Evolutionary conservation across 2,888 invertebrate species (phyloP).

Genomic region (Lepidocyrtinus sp.): DNA sequence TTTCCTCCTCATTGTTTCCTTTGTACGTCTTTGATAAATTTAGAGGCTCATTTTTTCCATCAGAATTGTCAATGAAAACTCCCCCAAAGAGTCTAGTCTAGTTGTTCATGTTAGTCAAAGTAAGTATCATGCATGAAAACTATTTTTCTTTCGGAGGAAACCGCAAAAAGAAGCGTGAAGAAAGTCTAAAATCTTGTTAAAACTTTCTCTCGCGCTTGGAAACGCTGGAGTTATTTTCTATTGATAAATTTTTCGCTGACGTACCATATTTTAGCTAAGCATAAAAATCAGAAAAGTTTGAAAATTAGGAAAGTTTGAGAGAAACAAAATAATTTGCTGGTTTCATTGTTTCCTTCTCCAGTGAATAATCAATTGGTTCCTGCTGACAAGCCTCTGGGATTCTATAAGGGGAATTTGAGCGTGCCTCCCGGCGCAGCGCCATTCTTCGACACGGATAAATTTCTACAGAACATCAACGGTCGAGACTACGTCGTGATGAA

Average conservation of each 20-base stretch:
- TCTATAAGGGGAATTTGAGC: conserved; percentile 69
- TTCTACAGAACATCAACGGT: conserved; percentile 70
- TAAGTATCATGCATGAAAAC: neutral
- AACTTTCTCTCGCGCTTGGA: neutral
- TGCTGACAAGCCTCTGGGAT: conserved; percentile 65
- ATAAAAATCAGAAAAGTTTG: neutral
- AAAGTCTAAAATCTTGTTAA: neutral
- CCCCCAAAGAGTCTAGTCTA: conserved; percentile 4
- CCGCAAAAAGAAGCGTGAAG: neutral
- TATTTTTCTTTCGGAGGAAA: neutral
- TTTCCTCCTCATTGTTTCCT: no score
- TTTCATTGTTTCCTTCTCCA: conserved; percentile 41
- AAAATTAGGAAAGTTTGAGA: conserved; percentile 24
- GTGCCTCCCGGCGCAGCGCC: conserved; percentile 67
- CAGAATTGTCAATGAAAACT: conserved; percentile 4
- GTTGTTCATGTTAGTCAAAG: conserved; percentile 6
- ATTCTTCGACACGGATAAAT: conserved; percentile 70
- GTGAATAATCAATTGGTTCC: conserved; percentile 69
- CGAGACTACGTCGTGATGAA: conserved; percentile 70
- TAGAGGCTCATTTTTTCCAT: neutral
- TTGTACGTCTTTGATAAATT: conserved; percentile 16
- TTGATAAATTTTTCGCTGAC: conserved; percentile 5
- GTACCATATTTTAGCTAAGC: neutral
- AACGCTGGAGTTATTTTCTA: neutral
- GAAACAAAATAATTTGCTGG: neutral